A percentile compares a stretch with the other conserved stretches of the same genome.
Evolutionary conservation across 2,888 invertebrate genomes (phyloP).

Genomic region (Lutraria lutraria): DNA sequence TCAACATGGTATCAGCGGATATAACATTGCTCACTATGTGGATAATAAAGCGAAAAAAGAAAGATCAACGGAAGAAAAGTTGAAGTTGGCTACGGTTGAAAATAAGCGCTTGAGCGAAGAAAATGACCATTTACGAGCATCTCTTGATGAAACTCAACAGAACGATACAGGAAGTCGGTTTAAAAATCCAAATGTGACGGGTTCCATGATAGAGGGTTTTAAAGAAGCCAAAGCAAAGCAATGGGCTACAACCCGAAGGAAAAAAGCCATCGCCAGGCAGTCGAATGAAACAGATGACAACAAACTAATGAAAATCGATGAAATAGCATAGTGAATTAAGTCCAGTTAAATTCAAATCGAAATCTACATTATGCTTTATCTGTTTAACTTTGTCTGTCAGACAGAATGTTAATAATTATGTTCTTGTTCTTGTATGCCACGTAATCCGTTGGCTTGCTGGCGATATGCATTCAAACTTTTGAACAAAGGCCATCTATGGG

Average conservation of each 20-base stretch:
- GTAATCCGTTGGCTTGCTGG: too few species aligned
- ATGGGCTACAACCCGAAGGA: constrained; percentile 48
- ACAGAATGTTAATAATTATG: too few species aligned
- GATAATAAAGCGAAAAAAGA: constrained; percentile 29
- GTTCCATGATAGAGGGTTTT: constrained; percentile 61
- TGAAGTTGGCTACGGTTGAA: constrained; percentile 48
- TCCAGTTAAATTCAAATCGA: too few species aligned
- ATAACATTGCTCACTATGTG: constrained; percentile 49
- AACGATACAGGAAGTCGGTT: constrained; percentile 55
- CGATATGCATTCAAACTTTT: too few species aligned
- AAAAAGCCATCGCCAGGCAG: constrained; percentile 23
- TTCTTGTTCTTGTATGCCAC: too few species aligned
- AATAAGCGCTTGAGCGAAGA: constrained; percentile 61
- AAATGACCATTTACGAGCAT: constrained; percentile 56
- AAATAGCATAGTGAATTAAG: constrained; percentile 19
- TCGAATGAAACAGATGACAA: constrained; percentile 62
- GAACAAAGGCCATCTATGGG: too few species aligned
- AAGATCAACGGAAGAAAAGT: constrained; percentile 53
- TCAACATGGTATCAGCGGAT: constrained; percentile 31
- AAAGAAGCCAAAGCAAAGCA: constrained; percentile 46
- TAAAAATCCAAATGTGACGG: constrained; percentile 50
- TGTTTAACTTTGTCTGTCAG: too few species aligned
- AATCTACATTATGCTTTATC: too few species aligned
- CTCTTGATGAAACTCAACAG: constrained; percentile 52
- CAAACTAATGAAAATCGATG: constrained; percentile 52